These are phyloP conservation scores for Syndactyla subalaris DNA, from an alignment of 2,797 vertebrate genomes.

Conservation along the genomic window DNA sequence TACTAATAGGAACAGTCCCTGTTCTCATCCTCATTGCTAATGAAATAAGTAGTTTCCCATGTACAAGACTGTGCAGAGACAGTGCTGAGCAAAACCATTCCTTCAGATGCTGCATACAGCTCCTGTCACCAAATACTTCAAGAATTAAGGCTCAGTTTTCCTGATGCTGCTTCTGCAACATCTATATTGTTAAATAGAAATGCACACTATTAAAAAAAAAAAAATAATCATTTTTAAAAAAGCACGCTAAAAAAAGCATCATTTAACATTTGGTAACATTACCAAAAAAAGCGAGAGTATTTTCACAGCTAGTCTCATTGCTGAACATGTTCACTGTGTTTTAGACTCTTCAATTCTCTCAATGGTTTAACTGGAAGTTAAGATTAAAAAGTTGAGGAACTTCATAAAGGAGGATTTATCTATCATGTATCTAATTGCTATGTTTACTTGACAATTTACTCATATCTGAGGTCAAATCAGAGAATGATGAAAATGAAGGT, in stretches of 20 bases:
- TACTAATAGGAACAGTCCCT: neutral
- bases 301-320: conserved; percentile 52
- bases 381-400: conserved; percentile 38
- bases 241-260: neutral
- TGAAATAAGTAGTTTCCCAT: neutral
- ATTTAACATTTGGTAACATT: conserved; percentile 42
- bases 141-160: neutral
- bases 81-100: neutral
- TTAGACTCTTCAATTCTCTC: conserved; percentile 44
- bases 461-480: neutral
- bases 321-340: conserved; percentile 33
- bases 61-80: neutral
- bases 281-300: conserved; percentile 23
- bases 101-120: neutral
- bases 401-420: conserved; percentile 11
- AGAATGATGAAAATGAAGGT: neutral
- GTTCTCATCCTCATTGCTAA: conserved; percentile 1
- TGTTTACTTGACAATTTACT: neutral
- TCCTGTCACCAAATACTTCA: neutral
- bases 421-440: neutral
- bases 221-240: neutral
- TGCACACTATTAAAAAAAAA: neutral
- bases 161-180: neutral
- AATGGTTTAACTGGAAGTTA: conserved; percentile 52
- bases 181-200: neutral